Evolutionary conservation across 1,140 invertebrate genomes (phyloP).

Genomic region (Drosophila miranda): DNA sequence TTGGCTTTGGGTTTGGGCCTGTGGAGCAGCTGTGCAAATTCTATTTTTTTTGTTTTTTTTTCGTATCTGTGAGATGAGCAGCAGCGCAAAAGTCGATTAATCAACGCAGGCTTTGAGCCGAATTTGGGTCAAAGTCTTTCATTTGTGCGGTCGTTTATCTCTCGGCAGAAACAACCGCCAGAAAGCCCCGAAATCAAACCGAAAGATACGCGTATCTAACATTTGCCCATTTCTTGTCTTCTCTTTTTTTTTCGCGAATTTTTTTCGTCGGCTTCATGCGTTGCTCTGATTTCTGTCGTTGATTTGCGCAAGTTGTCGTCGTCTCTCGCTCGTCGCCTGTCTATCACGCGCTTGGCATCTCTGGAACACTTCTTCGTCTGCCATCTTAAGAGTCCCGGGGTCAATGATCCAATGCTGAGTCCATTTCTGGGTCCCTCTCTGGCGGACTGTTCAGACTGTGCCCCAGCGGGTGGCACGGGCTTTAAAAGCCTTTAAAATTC

Average conservation of each 20-base stretch:
- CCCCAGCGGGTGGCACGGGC: slow-evolving; percentile 52
- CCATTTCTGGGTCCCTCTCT: slow-evolving; percentile 15
- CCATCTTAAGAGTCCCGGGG: slow-evolving; percentile 22
- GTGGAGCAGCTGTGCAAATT: slow-evolving; percentile 45
- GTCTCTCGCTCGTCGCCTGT: slow-evolving; percentile 48
- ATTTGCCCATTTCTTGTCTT: not conserved
- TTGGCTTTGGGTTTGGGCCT: slow-evolving; percentile 2
- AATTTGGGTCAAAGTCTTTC: slow-evolving; percentile 65
- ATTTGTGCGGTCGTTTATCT: slow-evolving; percentile 50
- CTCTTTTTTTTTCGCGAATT: not conserved
- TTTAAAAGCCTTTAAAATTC: slow-evolving; percentile 69
- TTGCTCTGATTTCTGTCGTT: slow-evolving; percentile 48
- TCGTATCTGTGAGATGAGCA: slow-evolving; percentile 57
- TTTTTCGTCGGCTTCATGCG: slow-evolving; percentile 11
- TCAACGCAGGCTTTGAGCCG: slow-evolving; percentile 53
- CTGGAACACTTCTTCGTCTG: slow-evolving; percentile 26
- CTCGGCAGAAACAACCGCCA: not conserved
- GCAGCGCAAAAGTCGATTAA: slow-evolving; percentile 56
- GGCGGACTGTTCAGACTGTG: slow-evolving; percentile 22
- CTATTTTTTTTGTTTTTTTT: not conserved
- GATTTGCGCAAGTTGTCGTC: slow-evolving; percentile 56
- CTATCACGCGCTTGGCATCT: slow-evolving; percentile 68
- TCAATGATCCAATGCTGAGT: slow-evolving; percentile 44
- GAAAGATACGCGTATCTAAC: slow-evolving; percentile 32
- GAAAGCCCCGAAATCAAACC: slow-evolving; percentile 29